These are phyloP conservation scores for Eurytoma adleriae DNA, from an alignment of 2,888 invertebrate species.

Conservation along the genomic window DNA sequence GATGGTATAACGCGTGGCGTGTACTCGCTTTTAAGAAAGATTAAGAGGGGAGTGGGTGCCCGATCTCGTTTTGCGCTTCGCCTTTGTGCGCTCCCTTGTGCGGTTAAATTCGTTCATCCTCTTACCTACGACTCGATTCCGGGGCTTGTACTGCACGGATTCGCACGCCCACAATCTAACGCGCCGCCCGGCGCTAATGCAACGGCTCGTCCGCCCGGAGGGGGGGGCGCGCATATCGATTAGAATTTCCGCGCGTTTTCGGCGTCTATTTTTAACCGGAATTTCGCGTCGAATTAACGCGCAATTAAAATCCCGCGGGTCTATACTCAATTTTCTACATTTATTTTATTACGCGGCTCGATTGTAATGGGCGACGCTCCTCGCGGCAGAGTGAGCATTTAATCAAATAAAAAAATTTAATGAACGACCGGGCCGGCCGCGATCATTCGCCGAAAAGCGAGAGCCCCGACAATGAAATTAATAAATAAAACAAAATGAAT, in stretches of 20 bases:
- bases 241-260: conserved; percentile 6
- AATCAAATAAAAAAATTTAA: background rate
- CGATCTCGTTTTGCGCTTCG: conserved; percentile 10
- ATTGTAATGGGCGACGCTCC: too few relatives aligned
- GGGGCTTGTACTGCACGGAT: conserved; percentile 9
- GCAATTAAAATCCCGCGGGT: too few relatives aligned
- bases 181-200: conserved; percentile 16
- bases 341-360: too few relatives aligned
- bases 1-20: conserved; percentile 2
- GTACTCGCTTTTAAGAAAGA: conserved; percentile 4
- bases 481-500: background rate
- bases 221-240: conserved; percentile 21
- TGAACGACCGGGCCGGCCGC: background rate
- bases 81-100: conserved; percentile 20
- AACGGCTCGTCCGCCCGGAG: conserved; percentile 1
- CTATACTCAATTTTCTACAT: too few relatives aligned
- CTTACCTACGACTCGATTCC: conserved; percentile 15
- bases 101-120: conserved; percentile 42
- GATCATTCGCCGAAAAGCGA: background rate
- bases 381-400: background rate
- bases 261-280: too few relatives aligned
- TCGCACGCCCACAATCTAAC: conserved; percentile 28
- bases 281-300: too few relatives aligned
- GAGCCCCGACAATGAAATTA: conserved; percentile 3
- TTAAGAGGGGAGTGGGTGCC: background rate